Evolutionary conservation across 2,113 vertebrate genomes (phyloP).

Genomic region (Petromus typicus): DNA sequence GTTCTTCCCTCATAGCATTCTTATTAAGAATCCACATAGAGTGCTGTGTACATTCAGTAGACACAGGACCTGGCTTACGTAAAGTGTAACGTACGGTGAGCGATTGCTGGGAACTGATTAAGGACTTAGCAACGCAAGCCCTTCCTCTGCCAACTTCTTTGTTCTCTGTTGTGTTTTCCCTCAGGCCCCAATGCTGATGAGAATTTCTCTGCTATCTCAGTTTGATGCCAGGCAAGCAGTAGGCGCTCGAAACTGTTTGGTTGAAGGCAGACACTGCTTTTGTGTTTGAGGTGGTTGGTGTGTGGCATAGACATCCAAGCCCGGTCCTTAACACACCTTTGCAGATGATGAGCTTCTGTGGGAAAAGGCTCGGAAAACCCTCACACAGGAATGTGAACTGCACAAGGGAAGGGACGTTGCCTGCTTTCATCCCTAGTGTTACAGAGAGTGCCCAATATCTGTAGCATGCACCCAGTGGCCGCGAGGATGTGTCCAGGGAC

Average conservation of each 20-base stretch:
- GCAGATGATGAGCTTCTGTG: no score
- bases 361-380: background rate
- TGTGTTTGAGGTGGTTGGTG: background rate
- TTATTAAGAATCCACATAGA: background rate
- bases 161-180: background rate
- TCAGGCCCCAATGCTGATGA: background rate
- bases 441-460: background rate
- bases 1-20: no score
- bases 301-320: background rate
- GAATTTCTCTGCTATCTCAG: no score
- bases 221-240: background rate
- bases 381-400: no score
- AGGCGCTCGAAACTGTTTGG: no score
- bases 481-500: background rate
- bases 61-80: no score
- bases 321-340: background rate
- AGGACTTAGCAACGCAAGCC: background rate
- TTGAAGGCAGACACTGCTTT: background rate
- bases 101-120: background rate
- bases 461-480: background rate
- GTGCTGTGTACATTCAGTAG: no score
- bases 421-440: background rate
- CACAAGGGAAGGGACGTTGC: background rate
- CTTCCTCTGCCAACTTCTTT: background rate
- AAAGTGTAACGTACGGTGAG: background rate